Base-by-base conservation (phyloP, 2,888 invertebrate species). In the Xestoiulus laeticollis region DNA sequence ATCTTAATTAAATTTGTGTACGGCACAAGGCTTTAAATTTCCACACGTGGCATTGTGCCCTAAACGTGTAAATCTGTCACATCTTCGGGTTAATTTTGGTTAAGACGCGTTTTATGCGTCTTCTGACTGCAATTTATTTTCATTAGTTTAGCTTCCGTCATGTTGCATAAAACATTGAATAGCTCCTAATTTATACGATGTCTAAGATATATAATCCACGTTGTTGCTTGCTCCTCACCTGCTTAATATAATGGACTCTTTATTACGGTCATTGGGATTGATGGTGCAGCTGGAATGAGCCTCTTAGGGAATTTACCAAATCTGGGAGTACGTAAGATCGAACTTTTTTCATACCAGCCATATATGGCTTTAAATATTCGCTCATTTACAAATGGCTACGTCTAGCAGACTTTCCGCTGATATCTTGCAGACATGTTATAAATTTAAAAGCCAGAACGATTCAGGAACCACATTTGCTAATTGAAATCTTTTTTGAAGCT, bases 51-150 rank as follows among this genome's bases (percentile, higher is more conserved):
- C 22, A n/a, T n/a, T 59, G 59, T 59, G n/a, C n/a, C 8, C 26
- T 3, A 22, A 68, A 10, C 22, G 12, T 8, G 68, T 68, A 68
- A 68, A 68, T 68, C 22, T 68, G 68, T 68, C 68, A 68, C 68
- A 68, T 68, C 68, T 10, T 26, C 12, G 22, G 68, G 68, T 68
- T 68, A 68, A 68, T 68, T 68, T 68, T 68, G 12, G 68, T 26
- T 26, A 26, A 26, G 68, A 68, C 12, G 68, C 26, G 68, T 26
- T 68, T 68, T 26, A 68, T 68, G 68, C 26, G 68, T 68, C 26
- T 68, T 68, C 22, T 68, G 68, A 26, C 68, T 22, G 68, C 68
- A 68, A 26, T 68, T 68, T 68, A 68, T 68, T 68, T 68, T 68
- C 68, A 68, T 68, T 68, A 68, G n/a, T 26, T 12, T 22, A 10